Evolutionary conservation across 2,113 vertebrate genomes (phyloP).

Genomic region (Alligator mississippiensis): DNA sequence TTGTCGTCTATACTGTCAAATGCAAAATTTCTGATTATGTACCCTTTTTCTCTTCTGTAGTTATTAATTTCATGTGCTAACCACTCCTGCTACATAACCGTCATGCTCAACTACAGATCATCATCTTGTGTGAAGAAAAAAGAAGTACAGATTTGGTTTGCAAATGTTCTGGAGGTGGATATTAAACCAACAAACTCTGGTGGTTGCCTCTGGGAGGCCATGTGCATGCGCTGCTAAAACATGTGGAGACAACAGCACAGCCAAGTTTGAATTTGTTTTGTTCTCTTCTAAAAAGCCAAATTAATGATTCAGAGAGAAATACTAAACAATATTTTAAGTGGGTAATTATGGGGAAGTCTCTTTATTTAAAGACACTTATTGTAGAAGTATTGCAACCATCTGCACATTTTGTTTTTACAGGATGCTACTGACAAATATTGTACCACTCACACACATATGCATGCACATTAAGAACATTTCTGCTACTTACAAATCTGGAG

Average conservation of each 20-base stretch:
- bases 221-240: not conserved
- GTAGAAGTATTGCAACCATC: not conserved
- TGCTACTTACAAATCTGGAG: constrained; percentile 93
- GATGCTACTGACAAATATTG: not conserved
- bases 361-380: not conserved
- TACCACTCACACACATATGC: fast-evolving
- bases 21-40: not conserved
- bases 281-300: not conserved
- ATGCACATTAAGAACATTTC: not conserved
- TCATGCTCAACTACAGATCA: not conserved
- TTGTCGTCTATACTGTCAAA: no score
- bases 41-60: not conserved
- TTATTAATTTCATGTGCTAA: not conserved
- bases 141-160: not conserved
- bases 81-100: not conserved
- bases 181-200: not conserved
- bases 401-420: not conserved
- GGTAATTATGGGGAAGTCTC: not conserved
- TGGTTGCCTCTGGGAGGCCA: not conserved
- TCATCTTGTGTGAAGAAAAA: not conserved
- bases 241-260: not conserved
- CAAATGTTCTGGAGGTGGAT: not conserved
- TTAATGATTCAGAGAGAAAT: not conserved
- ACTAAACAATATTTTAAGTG: not conserved
- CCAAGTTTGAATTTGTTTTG: not conserved